Percentiles rank a stretch among this genome's conserved stretches.
phyloP scores from a whole-genome alignment of 37 sponge, comb jelly and placozoan genomes.

The Spongia lamella region DNA sequence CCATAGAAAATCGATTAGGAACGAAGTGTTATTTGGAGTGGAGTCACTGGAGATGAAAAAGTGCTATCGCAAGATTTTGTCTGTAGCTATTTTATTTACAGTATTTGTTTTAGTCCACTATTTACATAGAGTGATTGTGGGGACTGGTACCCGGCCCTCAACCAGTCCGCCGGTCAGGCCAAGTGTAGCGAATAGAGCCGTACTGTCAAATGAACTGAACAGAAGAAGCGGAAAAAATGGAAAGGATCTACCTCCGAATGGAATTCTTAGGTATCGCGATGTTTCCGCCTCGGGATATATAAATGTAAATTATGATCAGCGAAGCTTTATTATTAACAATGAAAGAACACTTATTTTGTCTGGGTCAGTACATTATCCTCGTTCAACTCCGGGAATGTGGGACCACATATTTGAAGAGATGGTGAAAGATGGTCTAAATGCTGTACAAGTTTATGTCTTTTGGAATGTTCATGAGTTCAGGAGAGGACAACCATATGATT shows the following conservation, averaged over 20 bases:
- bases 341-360: constrained; percentile 37
- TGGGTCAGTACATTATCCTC: constrained; percentile 61
- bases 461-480: constrained; percentile 58
- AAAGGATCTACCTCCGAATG: background rate
- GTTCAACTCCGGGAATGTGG: constrained; percentile 39
- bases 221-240: too few relatives aligned
- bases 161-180: too few relatives aligned
- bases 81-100: too few relatives aligned
- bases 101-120: too few relatives aligned
- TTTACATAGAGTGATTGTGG: too few relatives aligned
- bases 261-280: constrained; percentile 24
- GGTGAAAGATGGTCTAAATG: constrained; percentile 48
- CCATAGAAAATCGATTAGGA: too few relatives aligned
- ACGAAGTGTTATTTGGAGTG: too few relatives aligned
- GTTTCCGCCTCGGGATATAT: constrained; percentile 19
- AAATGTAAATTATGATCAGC: constrained; percentile 36
- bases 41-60: too few relatives aligned
- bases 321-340: constrained; percentile 45
- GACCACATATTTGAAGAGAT: constrained; percentile 10
- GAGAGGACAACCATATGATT: constrained; percentile 32
- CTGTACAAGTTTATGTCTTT: constrained; percentile 47
- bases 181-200: too few relatives aligned
- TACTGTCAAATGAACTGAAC: too few relatives aligned
- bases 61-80: too few relatives aligned
- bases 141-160: too few relatives aligned